phyloP scores from a whole-genome alignment of 1,140 invertebrate genomes.

The Lordiphosa collinella region DNA sequence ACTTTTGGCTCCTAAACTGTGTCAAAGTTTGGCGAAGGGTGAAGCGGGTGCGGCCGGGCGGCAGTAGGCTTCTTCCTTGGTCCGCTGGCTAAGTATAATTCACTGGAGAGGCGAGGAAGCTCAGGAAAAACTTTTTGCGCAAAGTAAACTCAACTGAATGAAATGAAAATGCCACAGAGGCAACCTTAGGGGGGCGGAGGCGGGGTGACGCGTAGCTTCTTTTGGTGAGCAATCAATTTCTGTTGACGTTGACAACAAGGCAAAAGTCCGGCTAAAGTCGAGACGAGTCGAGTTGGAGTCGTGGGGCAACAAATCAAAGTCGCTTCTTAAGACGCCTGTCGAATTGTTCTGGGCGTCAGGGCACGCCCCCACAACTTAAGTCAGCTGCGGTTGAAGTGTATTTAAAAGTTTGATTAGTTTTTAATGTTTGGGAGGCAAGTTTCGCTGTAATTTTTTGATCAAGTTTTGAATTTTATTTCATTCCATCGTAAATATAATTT shows the following conservation, averaged over 20 bases:
- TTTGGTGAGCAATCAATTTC: slow-evolving; percentile 72
- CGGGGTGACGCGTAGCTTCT: slow-evolving; percentile 2
- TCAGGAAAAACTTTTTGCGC: slow-evolving; percentile 59
- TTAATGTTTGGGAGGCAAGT: slow-evolving; percentile 63
- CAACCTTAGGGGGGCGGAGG: slow-evolving; percentile 10
- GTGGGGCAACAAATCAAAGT: slow-evolving; percentile 68
- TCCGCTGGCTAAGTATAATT: slow-evolving; percentile 73
- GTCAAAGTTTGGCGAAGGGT: slow-evolving; percentile 57
- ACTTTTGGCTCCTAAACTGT: slow-evolving; percentile 76
- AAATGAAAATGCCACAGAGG: slow-evolving; percentile 77
- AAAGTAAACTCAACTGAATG: slow-evolving; percentile 75
- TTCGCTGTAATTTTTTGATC: slow-evolving; percentile 38
- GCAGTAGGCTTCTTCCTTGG: slow-evolving; percentile 39
- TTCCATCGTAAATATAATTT: slow-evolving; percentile 5
- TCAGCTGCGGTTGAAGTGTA: slow-evolving; percentile 69
- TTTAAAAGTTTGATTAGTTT: slow-evolving; percentile 78
- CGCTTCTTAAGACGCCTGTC: slow-evolving; percentile 71
- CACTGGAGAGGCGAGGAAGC: slow-evolving; percentile 46
- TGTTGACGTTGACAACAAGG: slow-evolving; percentile 77
- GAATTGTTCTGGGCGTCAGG: slow-evolving; percentile 42
- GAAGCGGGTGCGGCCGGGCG: slow-evolving; percentile 6
- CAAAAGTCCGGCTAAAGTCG: slow-evolving; percentile 73
- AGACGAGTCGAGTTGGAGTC: slow-evolving; percentile 3
- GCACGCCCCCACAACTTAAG: slow-evolving; percentile 54
- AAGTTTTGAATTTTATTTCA: slow-evolving; percentile 43